Evolutionary conservation across 2,797 vertebrate genomes (phyloP).

Genomic region (Morelia viridis): DNA sequence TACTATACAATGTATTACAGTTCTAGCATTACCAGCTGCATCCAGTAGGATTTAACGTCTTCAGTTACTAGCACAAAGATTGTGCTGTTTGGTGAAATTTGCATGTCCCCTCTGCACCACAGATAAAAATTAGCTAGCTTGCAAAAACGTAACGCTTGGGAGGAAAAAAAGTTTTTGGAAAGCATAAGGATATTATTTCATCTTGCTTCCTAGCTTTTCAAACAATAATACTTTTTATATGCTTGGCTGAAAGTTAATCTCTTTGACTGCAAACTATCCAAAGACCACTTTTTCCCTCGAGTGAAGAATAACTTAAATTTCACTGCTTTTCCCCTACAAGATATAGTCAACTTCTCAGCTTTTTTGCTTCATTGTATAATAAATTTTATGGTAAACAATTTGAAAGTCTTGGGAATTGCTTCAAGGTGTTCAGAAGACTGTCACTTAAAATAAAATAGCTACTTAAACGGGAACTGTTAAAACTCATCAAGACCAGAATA

Average conservation of each 20-base stretch:
- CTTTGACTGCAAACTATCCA: conserved; percentile 55
- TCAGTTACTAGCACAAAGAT: conserved; percentile 70
- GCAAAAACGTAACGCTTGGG: conserved; percentile 43
- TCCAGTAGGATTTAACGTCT: conserved; percentile 49
- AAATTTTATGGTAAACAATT: not conserved
- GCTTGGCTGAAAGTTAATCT: conserved; percentile 44
- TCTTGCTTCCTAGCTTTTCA: conserved; percentile 57
- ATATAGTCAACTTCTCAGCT: not conserved
- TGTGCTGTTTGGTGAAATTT: conserved; percentile 64
- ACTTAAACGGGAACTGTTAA: not conserved
- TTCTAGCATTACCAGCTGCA: conserved; percentile 59
- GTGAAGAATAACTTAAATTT: conserved; percentile 38
- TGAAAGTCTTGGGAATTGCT: not conserved
- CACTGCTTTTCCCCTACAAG: not conserved
- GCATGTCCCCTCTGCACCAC: conserved; percentile 35
- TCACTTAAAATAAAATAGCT: not conserved
- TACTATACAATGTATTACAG: conserved; percentile 50
- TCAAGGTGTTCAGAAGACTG: not conserved
- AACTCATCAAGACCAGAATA: conserved; percentile 30
- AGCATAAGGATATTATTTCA: conserved; percentile 61
- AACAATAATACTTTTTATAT: conserved; percentile 65
- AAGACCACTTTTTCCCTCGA: conserved; percentile 55
- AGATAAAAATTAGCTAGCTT: conserved; percentile 60
- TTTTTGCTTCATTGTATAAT: not conserved
- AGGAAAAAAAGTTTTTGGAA: conserved; percentile 55